Conservation (phyloP, 64 coral and sea anemone species). For the Montipora efflorescens region DNA sequence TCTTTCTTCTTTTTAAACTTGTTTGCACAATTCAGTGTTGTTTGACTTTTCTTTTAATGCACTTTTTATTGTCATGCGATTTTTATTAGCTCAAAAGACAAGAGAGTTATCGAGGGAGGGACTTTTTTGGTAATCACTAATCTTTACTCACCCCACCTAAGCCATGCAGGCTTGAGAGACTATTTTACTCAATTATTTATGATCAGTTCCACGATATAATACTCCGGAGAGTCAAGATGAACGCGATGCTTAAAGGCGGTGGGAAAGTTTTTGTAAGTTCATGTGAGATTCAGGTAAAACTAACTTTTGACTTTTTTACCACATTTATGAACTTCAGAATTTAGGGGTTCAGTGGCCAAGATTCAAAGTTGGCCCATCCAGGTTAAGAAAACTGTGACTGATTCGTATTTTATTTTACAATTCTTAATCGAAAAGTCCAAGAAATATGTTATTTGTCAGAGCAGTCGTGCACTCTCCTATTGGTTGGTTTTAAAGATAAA, state of each 20-base stretch:
- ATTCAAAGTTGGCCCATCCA: not conserved
- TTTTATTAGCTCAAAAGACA: too few relatives aligned
- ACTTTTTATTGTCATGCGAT: too few relatives aligned
- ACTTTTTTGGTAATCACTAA: too few relatives aligned
- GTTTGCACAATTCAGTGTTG: too few relatives aligned
- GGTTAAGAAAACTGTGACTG: not conserved
- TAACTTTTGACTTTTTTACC: not conserved
- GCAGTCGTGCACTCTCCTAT: not conserved
- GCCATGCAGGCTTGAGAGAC: not conserved
- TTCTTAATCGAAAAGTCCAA: not conserved
- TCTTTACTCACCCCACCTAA: too few relatives aligned
- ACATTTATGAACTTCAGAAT: not conserved
- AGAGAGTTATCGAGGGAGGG: too few relatives aligned
- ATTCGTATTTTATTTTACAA: not conserved
- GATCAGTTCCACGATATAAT: not conserved
- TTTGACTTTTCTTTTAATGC: too few relatives aligned
- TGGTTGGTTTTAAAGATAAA: not conserved
- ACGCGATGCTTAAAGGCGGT: not conserved
- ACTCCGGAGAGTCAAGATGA: not conserved
- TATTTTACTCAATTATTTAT: constrained; percentile 24
- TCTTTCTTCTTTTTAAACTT: too few relatives aligned
- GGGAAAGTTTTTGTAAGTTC: not conserved
- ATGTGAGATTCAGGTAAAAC: constrained; percentile 19
- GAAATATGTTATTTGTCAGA: not conserved
- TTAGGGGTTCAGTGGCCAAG: not conserved